Evolutionary conservation across 2,888 invertebrate species (phyloP), one percentile per base, ranked within the genome.

Genomic region (Pachydiplax longipennis): DNA sequence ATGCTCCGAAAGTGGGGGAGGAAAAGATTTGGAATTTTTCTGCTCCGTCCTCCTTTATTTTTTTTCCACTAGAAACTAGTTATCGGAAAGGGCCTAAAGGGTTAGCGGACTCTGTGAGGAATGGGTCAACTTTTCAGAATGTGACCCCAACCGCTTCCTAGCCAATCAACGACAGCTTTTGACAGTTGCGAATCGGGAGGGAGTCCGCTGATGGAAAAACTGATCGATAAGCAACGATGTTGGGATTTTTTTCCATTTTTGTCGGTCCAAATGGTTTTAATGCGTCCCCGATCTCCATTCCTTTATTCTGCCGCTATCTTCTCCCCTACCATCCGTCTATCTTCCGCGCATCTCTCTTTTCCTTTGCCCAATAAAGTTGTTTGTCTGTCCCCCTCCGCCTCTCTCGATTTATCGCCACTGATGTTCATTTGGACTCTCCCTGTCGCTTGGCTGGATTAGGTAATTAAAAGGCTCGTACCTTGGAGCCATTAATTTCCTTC

Each of bases 381-480:
- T 53, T 53, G 53, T 53, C 53, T 53, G 18, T 18, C 81, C 6
- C 35, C 40, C 80, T 61, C 44, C 83, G 83, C 22, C 18, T 18
- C 35, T 31, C 37, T 22, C 83, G 58, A 35, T 65, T n/a, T 18
- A n/a, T 37, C 37, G 87, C 82, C 82, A 22, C 82, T 22, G 82
- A 44, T 87, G 87, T 37, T 65, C 87, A 87, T 87, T 65, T 87
- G 87, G 87, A 61, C 87, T 40, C 87, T 53, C 25, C 35, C 53
- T 31, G 61, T 18, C 87, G 87, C 35, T 87, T 37, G 87, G 87
- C 22, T 61, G 61, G 87, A 18, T 87, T 87, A 61, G 87, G 87
- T 87, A 87, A 87, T 87, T 61, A 87, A 87, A 65, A 87, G 22
- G 37, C 22, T 87, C 87, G 65, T 87, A 65, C 87, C 87, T 87